Conservation (phyloP, 2,888 invertebrate species). For the Diaperis boleti region DNA sequence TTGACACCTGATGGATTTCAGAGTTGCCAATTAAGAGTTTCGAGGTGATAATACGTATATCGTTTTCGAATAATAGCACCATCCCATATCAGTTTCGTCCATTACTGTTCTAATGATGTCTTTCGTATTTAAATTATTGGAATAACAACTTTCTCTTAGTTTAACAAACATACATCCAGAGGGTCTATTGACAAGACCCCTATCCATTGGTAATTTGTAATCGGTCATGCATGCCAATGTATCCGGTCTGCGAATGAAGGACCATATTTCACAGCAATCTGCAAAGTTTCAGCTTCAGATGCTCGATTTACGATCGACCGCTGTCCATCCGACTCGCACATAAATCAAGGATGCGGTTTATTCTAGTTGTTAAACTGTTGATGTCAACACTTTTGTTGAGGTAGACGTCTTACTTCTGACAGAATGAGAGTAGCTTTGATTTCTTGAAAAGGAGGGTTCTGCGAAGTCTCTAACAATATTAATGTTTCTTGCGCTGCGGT, state of each 20-base stretch:
- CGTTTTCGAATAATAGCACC: too few relatives aligned
- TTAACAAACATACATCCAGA: not conserved
- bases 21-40: too few relatives aligned
- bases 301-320: constrained; percentile 62
- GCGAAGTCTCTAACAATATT: too few relatives aligned
- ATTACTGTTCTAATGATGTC: too few relatives aligned
- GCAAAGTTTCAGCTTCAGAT: constrained; percentile 63
- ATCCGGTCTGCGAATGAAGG: constrained; percentile 62
- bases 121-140: too few relatives aligned
- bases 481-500: too few relatives aligned
- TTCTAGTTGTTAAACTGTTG: constrained; percentile 32
- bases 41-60: too few relatives aligned
- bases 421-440: not conserved
- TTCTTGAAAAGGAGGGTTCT: too few relatives aligned
- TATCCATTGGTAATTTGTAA: constrained; percentile 60
- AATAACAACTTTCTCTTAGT: too few relatives aligned
- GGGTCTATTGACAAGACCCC: constrained; percentile 21
- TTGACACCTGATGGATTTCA: too few relatives aligned
- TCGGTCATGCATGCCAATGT: constrained; percentile 58
- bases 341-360: constrained; percentile 40
- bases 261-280: constrained; percentile 64
- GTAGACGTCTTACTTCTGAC: constrained; percentile 6
- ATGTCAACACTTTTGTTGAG: constrained; percentile 16
- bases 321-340: constrained; percentile 52
- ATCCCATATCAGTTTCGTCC: too few relatives aligned